phyloP scores from a whole-genome alignment of 2,797 vertebrate species.

The Leptoclinus maculatus region DNA sequence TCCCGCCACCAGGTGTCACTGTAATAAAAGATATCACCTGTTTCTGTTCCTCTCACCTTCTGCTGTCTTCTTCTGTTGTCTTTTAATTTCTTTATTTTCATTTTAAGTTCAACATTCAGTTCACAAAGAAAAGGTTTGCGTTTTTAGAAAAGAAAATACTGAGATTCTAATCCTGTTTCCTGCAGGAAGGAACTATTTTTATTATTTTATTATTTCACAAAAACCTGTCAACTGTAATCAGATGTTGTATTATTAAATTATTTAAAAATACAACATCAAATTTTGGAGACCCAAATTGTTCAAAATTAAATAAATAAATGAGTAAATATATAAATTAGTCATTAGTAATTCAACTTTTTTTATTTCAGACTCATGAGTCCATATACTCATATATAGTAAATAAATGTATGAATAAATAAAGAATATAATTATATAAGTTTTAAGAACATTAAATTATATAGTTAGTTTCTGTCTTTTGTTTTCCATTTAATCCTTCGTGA shows the following conservation, averaged over 20 bases:
- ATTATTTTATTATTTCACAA: too few relatives aligned
- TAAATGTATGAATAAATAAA: too few relatives aligned
- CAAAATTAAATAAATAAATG: background rate
- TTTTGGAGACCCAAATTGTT: background rate
- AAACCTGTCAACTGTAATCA: too few relatives aligned
- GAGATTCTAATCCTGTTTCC: background rate
- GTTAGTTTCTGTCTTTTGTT: background rate
- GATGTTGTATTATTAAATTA: too few relatives aligned
- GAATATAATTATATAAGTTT: background rate
- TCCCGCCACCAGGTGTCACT: constrained; percentile 16
- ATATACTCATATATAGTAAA: too few relatives aligned
- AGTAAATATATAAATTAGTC: background rate
- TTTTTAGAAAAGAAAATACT: too few relatives aligned
- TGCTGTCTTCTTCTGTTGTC: background rate
- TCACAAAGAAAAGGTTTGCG: too few relatives aligned
- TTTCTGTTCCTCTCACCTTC: background rate
- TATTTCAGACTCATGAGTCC: too few relatives aligned
- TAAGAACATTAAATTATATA: background rate
- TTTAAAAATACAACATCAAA: background rate
- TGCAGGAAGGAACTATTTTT: background rate
- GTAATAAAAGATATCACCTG: background rate
- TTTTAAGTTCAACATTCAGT: background rate
- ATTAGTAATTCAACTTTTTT: too few relatives aligned
- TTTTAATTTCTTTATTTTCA: background rate
- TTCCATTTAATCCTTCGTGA: too few relatives aligned